Percentiles rank a stretch among this genome's conserved stretches.
Evolutionary conservation across 2,113 vertebrate genomes (phyloP).

Genomic region (Hoplias malabaricus): DNA sequence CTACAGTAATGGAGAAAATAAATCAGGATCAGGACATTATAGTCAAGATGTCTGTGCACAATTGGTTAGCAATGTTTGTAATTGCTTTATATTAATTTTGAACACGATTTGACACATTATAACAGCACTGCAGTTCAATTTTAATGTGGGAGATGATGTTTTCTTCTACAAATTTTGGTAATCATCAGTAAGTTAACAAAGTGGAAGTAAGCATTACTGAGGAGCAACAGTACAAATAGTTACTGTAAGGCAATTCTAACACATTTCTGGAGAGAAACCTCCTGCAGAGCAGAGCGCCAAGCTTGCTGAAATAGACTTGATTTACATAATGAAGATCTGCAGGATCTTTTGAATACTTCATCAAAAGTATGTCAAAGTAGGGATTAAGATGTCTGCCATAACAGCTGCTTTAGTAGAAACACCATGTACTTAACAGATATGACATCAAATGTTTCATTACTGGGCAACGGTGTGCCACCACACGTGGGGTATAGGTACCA

Average conservation of each 20-base stretch:
- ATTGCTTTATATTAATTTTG: background rate
- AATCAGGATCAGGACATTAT: conserved; percentile 4
- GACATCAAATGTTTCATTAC: no score
- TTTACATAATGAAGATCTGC: background rate
- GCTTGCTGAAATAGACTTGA: background rate
- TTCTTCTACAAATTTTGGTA: background rate
- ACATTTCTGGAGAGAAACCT: background rate
- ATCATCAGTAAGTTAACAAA: background rate
- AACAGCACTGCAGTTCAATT: background rate
- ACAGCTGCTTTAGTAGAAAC: background rate
- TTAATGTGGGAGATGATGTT: background rate
- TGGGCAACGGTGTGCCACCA: no score
- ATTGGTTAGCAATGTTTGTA: background rate
- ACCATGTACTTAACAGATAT: no score
- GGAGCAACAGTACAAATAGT: background rate
- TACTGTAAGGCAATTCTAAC: background rate
- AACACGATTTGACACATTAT: background rate
- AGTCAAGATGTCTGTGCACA: background rate
- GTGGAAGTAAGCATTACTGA: background rate
- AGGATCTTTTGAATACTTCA: background rate
- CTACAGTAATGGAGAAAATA: conserved; percentile 39
- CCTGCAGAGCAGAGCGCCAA: background rate
- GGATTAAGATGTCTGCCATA: background rate
- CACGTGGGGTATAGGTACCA: no score
- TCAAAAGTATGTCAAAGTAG: background rate